These are phyloP conservation scores for Campylomormyrus tamandua DNA, from an alignment of 2,113 vertebrate genomes.

Conservation along the genomic window DNA sequence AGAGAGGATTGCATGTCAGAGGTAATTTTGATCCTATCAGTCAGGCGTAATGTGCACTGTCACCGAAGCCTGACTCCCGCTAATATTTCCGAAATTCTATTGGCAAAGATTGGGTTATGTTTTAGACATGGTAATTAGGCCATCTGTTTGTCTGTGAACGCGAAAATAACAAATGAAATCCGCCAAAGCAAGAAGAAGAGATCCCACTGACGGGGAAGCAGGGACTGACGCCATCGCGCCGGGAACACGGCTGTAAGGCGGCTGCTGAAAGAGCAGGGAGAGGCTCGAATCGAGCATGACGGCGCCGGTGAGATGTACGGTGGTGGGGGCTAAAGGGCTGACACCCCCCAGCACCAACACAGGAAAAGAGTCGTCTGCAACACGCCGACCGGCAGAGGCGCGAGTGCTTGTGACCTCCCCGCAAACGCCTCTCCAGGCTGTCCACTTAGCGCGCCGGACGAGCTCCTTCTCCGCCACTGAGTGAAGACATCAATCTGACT, in stretches of 20 bases:
- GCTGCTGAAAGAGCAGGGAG: background rate
- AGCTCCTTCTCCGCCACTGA: background rate
- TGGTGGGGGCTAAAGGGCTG: background rate
- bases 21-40: background rate
- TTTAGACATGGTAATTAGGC: background rate
- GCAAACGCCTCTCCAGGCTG: background rate
- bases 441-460: background rate
- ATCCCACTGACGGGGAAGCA: background rate
- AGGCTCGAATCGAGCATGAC: background rate
- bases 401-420: background rate
- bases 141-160: background rate
- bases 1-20: background rate
- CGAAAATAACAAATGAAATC: background rate
- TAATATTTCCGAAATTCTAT: background rate
- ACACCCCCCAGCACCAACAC: background rate
- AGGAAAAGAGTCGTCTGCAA: background rate
- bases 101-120: background rate
- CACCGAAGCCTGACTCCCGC: background rate
- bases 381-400: background rate
- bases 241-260: background rate
- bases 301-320: background rate
- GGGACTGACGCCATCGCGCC: background rate
- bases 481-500: conserved; percentile 8
- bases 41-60: background rate
- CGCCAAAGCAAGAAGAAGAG: background rate